Base-by-base conservation (phyloP, 2,113 vertebrate species). In the Pheucticus melanocephalus region DNA sequence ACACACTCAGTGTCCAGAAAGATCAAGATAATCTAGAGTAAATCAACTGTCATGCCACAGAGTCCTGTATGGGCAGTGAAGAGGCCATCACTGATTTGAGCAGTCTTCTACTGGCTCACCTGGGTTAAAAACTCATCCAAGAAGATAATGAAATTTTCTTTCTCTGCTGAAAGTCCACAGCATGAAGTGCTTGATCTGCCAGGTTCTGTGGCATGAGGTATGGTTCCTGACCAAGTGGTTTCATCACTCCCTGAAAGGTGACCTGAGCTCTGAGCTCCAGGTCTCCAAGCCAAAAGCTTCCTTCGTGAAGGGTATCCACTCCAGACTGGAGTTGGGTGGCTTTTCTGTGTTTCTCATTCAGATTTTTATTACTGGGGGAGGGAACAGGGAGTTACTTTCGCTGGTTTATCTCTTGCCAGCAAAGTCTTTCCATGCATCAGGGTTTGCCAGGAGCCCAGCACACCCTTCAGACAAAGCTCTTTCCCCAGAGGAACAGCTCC, bases 21-120 rank as follows among this genome's bases (percentile, higher is more conserved):
- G 72, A 83, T 88, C 39, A 45, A 68, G 82, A 81, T 90, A 64
- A 78, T 78, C 47, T 33, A 37, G 80, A 75, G 56, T 40, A 83
- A 63, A 80, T 59, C 28, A 42, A 7, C 24, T 37, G 27, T 65
- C 18, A 2, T 1, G 1, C 53, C 37, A 16, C 48, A 28, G 60
- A 56, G 51, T 64, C 77, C 60, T 53, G 3, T 17, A 15, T 12
- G 30, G 75, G 27, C 9, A 7, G 61, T 40, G 56, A 64, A 44
- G 0, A 6, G 33, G 56, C 27, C 68, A 69, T 24, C 40, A 17
- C 33, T 64, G 57, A 76, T 86, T 42, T 73, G 60, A 76, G 19
- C 8, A 48, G 56, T 47, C 45, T 91, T 81, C 69, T 51, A 11
- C 11, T 15, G 27, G 30, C 35, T 66, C 30, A 16, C 24, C 20